A percentile compares a stretch with the other conserved stretches of the same genome.
These are phyloP conservation scores for Limnothrissa miodon DNA, from an alignment of 2,113 vertebrate genomes.

Conservation along the genomic window DNA sequence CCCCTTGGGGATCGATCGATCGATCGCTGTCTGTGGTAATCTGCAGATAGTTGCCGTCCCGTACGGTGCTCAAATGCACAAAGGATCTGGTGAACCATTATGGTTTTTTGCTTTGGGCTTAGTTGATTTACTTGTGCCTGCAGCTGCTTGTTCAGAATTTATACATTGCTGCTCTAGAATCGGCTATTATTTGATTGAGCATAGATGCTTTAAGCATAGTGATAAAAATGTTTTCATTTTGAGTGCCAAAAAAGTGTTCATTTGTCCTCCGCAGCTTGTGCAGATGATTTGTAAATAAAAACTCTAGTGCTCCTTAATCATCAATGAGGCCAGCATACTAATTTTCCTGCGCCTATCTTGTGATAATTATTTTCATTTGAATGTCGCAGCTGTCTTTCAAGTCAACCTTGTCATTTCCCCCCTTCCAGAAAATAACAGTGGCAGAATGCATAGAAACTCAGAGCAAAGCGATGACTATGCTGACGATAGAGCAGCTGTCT, in stretches of 20 bases:
- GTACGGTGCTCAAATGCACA: background rate
- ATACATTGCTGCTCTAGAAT: background rate
- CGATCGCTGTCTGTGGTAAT: background rate
- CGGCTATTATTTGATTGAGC: background rate
- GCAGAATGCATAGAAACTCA: constrained; percentile 99
- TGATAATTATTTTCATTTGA: background rate
- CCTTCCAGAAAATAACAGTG: constrained; percentile 97
- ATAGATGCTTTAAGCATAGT: background rate
- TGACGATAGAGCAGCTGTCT: constrained; percentile 93
- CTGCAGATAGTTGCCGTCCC: no score
- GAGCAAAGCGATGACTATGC: constrained; percentile 99
- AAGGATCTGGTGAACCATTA: background rate
- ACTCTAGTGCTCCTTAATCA: background rate
- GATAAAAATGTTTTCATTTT: background rate
- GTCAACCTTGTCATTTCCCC: constrained; percentile 25
- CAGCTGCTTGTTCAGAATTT: background rate
- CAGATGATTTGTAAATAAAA: background rate
- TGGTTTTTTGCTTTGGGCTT: background rate
- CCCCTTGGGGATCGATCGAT: no score
- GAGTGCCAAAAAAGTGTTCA: background rate
- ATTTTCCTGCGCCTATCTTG: background rate
- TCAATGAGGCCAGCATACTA: background rate
- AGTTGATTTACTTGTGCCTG: background rate
- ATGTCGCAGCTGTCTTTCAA: background rate
- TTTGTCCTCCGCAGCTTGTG: background rate